A percentile compares a stretch with the other conserved stretches of the same genome.
These are phyloP conservation scores for Chaenodraco wilsoni DNA, from an alignment of 2,797 vertebrate species.

Conservation along the genomic window DNA sequence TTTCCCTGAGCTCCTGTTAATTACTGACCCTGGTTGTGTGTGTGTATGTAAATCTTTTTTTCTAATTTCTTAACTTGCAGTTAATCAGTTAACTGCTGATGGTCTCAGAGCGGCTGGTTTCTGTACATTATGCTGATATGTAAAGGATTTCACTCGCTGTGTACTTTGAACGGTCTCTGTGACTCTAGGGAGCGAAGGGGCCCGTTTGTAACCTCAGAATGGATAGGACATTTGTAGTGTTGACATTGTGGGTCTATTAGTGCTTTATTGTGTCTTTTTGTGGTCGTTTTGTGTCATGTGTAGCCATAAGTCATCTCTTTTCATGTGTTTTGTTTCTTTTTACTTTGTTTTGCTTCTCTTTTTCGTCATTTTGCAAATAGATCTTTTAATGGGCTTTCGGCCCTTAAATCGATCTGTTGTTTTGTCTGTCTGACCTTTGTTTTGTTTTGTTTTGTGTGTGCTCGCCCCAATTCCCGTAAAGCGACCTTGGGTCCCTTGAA, in stretches of 20 bases:
- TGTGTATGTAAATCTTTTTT: constrained; percentile 44
- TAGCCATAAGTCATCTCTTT: no score
- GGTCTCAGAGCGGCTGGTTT: constrained; percentile 7
- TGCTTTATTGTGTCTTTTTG: not conserved
- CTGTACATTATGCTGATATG: constrained; percentile 28
- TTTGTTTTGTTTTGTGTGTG: no score
- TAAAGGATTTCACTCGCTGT: constrained; percentile 15
- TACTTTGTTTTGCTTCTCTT: not conserved
- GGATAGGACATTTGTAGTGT: not conserved
- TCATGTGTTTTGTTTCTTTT: not conserved
- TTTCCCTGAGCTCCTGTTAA: constrained; percentile 51
- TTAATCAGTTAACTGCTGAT: constrained; percentile 45
- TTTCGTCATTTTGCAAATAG: not conserved
- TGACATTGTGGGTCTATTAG: not conserved
- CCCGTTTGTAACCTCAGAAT: not conserved
- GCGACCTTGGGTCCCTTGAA: no score
- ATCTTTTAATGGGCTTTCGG: no score
- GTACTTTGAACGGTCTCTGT: constrained; percentile 35
- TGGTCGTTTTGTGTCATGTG: not conserved
- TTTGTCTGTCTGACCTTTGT: no score
- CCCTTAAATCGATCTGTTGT: no score
- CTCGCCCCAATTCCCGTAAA: no score
- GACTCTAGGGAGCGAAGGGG: not conserved
- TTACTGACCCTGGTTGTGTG: constrained; percentile 53
- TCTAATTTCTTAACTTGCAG: constrained; percentile 38